Evolutionary conservation across 2,113 vertebrate species (phyloP), one percentile per base, ranked within the genome.

Genomic region (Pleuronectes platessa): DNA sequence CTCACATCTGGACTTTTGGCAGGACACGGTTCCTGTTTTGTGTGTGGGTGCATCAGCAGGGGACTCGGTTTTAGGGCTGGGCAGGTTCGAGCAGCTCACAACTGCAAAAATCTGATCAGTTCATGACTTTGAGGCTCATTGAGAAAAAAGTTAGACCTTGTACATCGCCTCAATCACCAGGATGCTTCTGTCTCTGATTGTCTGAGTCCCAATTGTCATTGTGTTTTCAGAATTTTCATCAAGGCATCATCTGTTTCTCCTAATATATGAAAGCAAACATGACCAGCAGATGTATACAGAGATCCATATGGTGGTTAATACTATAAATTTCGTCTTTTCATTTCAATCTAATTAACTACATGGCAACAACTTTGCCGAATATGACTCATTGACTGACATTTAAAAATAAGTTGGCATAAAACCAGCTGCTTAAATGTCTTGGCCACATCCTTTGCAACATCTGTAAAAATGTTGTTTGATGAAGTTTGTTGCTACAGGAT

Each of bases 1-100:
- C 88, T 85, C 91, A 93, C 92, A 94, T 95, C 91, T 94, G 93
- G 81, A 82, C 11, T 75, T 55, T 76, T 93, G 92, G 88, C 89
- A 90, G 78, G 62, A 23, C 64, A 35, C 27, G 77, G 79, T 88
- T 92, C 89, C 85, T 89, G 86, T 87, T 83, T 81, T 60, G 68
- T 70, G 81, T 75, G 77, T 83, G 80, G 76, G 70, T 81, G 59
- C 56, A 76, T 84, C 63, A 86, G 85, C 64, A 26, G 55, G 80
- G 84, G 81, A 81, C 35, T 74, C 27, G 51, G 75, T 81, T 85
- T 86, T 81, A 68, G 88, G 86, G 84, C 74, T 81, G 89, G 85
- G 86, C 82, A 75, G 65, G 21, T 79, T 69, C 23, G 45, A 23
- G 82, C 59, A 70, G 47, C 40, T 42, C 40, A 84, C 47, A 68